phyloP scores from a whole-genome alignment of 2,888 invertebrate genomes.

The Auanema freiburgensis region DNA sequence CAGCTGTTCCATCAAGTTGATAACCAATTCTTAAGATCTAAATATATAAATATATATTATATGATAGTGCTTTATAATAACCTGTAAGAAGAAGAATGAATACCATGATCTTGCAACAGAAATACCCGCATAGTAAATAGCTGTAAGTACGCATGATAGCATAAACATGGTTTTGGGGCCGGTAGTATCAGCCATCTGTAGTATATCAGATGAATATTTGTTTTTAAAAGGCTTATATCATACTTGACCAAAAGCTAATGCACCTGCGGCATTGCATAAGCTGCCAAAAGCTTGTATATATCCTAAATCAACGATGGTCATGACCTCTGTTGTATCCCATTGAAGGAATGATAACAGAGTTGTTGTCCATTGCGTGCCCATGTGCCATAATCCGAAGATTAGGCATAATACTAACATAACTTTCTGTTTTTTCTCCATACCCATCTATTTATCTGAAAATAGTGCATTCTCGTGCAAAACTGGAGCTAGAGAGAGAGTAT shows the following conservation, averaged over 20 bases:
- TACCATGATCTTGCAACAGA: constrained; percentile 52
- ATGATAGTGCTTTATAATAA: constrained; percentile 12
- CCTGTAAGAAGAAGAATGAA: constrained; percentile 61
- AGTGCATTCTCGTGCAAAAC: not conserved
- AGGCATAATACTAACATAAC: constrained; percentile 57
- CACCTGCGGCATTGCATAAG: constrained; percentile 61
- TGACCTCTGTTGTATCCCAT: constrained; percentile 62
- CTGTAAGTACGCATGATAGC: constrained; percentile 54
- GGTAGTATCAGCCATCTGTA: constrained; percentile 56
- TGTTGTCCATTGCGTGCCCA: constrained; percentile 63
- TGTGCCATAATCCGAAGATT: constrained; percentile 63
- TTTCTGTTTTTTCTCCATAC: constrained; percentile 52
- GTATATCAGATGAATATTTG: too few species aligned
- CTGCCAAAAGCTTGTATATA: constrained; percentile 64
- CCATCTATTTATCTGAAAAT: constrained; percentile 19
- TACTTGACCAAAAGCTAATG: constrained; percentile 60
- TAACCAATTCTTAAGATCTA: constrained; percentile 61
- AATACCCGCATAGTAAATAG: constrained; percentile 61
- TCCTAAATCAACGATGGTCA: constrained; percentile 62
- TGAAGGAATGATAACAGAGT: constrained; percentile 63
- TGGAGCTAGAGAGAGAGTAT: not conserved
- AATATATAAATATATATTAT: not conserved
- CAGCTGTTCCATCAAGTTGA: constrained; percentile 62
- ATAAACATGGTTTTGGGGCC: constrained; percentile 63
- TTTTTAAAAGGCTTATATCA: too few species aligned